Evolutionary conservation across 1,140 invertebrate species (phyloP).

Genomic region (Halesus radiatus): DNA sequence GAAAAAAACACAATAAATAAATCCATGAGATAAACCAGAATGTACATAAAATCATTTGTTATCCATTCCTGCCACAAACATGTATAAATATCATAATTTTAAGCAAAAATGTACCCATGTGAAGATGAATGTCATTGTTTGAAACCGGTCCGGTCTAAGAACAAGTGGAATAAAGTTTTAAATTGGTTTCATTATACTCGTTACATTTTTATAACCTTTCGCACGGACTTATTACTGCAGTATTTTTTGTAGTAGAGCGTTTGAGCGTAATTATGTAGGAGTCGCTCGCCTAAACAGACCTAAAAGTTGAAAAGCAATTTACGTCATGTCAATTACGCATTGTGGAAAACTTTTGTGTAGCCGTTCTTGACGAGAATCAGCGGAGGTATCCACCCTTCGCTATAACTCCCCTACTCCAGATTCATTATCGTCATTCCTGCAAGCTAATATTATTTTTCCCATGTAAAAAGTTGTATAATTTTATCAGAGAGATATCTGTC

Average conservation of each 20-base stretch:
- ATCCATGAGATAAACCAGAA: too few species aligned
- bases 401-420: conserved; percentile 8
- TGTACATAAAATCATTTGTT: too few species aligned
- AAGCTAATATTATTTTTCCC: background rate
- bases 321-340: conserved; percentile 47
- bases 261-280: conserved; percentile 10
- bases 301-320: conserved; percentile 48
- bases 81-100: too few species aligned
- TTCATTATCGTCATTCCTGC: conserved; percentile 29
- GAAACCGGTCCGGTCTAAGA: too few species aligned
- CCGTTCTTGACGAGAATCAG: conserved; percentile 9
- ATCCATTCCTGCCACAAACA: too few species aligned
- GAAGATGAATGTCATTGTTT: too few species aligned
- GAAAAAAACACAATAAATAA: too few species aligned
- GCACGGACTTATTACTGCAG: too few species aligned
- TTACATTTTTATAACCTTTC: conserved; percentile 19
- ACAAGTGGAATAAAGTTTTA: too few species aligned
- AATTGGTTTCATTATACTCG: too few species aligned
- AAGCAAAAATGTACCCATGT: too few species aligned
- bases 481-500: conserved; percentile 4
- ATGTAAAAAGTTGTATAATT: conserved; percentile 22
- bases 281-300: conserved; percentile 25
- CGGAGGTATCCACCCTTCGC: background rate
- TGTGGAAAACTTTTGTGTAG: conserved; percentile 16
- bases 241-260: conserved; percentile 13